A percentile compares a stretch with the other conserved stretches of the same genome.
These are phyloP conservation scores for Lacanobia wlatinum DNA, from an alignment of 2,888 invertebrate species.

Conservation along the genomic window DNA sequence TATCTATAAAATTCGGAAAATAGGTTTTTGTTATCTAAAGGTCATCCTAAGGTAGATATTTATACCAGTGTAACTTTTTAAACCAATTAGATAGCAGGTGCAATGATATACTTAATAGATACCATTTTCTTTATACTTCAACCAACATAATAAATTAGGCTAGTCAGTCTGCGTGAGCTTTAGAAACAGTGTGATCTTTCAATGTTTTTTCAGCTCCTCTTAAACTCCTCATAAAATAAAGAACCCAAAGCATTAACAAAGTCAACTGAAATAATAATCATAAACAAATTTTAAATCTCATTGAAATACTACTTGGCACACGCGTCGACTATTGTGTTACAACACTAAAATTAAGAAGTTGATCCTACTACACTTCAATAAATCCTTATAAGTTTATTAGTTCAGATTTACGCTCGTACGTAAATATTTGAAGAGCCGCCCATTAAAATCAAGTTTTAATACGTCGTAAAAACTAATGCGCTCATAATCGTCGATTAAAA, in stretches of 20 bases:
- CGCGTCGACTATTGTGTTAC: slow-evolving; percentile 22
- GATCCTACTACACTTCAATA: slow-evolving; percentile 62
- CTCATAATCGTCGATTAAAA: slow-evolving; percentile 82
- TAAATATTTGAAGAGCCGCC: slow-evolving; percentile 83
- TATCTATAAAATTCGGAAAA: not conserved
- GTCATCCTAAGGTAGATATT: not conserved
- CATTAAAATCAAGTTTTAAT: slow-evolving; percentile 84
- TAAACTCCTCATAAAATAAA: slow-evolving; percentile 46
- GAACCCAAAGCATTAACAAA: slow-evolving; percentile 34
- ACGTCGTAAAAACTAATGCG: slow-evolving; percentile 84
- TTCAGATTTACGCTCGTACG: slow-evolving; percentile 76
- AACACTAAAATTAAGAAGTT: slow-evolving; percentile 59
- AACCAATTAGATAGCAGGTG: not conserved
- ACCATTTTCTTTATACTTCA: not conserved
- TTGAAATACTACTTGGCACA: slow-evolving; percentile 53
- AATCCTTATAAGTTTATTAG: slow-evolving; percentile 72
- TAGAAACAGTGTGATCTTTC: slow-evolving; percentile 5
- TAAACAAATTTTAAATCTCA: slow-evolving; percentile 56
- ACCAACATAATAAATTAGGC: not conserved
- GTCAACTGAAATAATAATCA: slow-evolving; percentile 54
- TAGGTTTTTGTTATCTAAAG: not conserved
- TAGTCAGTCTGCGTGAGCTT: not conserved
- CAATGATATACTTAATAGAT: not conserved
- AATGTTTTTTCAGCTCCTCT: slow-evolving; percentile 28
- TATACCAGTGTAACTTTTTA: not conserved